These are phyloP conservation scores for Coregonus sp. DNA, from an alignment of 2,797 vertebrate genomes.

Conservation along the genomic window DNA sequence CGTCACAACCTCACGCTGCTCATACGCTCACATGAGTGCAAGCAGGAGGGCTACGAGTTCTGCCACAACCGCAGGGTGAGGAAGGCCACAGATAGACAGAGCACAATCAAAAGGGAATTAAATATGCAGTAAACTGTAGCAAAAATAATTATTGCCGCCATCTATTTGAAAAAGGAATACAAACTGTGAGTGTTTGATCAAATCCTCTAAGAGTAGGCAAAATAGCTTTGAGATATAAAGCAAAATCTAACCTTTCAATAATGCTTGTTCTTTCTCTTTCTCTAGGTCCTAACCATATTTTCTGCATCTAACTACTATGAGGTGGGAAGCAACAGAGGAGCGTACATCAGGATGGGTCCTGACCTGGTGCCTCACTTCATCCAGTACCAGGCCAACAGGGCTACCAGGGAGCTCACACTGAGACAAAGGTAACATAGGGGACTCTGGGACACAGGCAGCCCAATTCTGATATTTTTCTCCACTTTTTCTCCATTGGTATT, in stretches of 20 bases:
- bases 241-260: neutral
- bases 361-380: conserved; percentile 86
- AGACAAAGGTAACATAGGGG: conserved; percentile 82
- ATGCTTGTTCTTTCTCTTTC: neutral
- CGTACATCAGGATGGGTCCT: conserved; percentile 87
- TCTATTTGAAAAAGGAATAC: neutral
- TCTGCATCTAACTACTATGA: conserved; percentile 91
- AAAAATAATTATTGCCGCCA: neutral
- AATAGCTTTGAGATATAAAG: neutral
- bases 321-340: conserved; percentile 92
- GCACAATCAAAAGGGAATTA: neutral
- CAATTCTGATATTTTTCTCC: neutral
- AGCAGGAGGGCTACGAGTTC: conserved; percentile 93
- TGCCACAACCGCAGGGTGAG: conserved; percentile 85
- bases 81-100: conserved; percentile 9
- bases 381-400: conserved; percentile 88
- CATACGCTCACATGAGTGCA: conserved; percentile 95
- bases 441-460: neutral
- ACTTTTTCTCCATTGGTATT: no score
- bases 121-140: no score
- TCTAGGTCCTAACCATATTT: conserved; percentile 79
- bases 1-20: conserved; percentile 85
- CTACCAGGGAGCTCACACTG: conserved; percentile 80
- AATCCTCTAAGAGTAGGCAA: neutral
- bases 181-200: neutral